Percentiles rank a stretch among this genome's conserved stretches.
These are phyloP conservation scores for Erebia aethiops DNA, from an alignment of 2,888 invertebrate genomes.

Conservation along the genomic window DNA sequence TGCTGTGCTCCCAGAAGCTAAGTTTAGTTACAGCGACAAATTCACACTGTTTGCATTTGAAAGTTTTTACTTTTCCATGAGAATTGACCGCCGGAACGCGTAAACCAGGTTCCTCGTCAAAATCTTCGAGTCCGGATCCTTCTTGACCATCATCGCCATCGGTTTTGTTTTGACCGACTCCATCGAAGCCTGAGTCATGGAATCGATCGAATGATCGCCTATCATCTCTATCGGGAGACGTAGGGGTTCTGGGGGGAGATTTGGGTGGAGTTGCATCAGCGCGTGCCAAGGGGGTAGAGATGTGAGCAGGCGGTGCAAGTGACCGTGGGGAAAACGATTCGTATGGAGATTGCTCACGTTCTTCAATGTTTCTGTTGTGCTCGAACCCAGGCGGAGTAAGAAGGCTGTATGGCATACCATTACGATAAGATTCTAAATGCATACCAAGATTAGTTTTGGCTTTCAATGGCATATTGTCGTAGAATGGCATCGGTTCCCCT, in stretches of 20 bases:
- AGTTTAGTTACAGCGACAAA: conserved; percentile 93
- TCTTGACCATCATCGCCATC: conserved; percentile 75
- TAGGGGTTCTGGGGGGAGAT: conserved; percentile 68
- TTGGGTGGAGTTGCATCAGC: conserved; percentile 74
- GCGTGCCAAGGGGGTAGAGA: conserved; percentile 67
- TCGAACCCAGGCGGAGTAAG: conserved; percentile 85
- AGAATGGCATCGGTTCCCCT: conserved; percentile 69
- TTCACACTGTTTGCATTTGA: conserved; percentile 96
- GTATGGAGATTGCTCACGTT: conserved; percentile 65
- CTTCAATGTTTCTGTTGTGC: conserved; percentile 56
- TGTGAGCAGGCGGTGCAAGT: conserved; percentile 61
- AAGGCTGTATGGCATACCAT: conserved; percentile 81
- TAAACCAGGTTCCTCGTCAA: conserved; percentile 83
- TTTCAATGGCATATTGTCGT: conserved; percentile 68
- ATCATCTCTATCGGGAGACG: conserved; percentile 64
- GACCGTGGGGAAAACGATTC: conserved; percentile 67
- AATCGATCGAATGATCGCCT: conserved; percentile 69
- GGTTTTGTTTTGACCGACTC: conserved; percentile 54
- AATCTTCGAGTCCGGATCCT: conserved; percentile 76
- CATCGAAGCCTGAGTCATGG: conserved; percentile 80
- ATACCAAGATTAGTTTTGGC: conserved; percentile 74
- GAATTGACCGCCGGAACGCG: conserved; percentile 87
- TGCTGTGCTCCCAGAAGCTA: conserved; percentile 96
- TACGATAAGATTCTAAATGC: conserved; percentile 70
- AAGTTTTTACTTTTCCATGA: conserved; percentile 93